Evolutionary conservation across 2,797 vertebrate species (phyloP).

Genomic region (Lepus oiostolus): DNA sequence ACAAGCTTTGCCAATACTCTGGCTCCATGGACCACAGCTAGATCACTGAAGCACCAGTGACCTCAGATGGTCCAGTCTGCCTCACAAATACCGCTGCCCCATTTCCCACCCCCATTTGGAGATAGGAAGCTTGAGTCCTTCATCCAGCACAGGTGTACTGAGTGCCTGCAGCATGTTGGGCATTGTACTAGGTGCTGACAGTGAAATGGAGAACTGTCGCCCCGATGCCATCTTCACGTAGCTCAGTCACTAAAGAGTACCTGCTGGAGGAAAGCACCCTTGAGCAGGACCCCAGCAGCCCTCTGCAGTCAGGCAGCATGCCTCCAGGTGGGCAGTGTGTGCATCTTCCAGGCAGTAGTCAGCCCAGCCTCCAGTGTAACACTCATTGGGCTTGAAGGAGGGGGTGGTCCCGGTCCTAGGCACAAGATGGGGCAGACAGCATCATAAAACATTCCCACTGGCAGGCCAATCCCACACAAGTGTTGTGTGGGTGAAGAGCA

Average conservation of each 20-base stretch:
- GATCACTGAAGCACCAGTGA: background rate
- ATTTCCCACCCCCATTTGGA: background rate
- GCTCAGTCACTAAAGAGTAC: background rate
- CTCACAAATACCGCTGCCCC: background rate
- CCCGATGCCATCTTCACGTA: accelerated
- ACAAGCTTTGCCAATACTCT: background rate
- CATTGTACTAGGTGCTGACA: background rate
- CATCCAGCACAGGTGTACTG: too few relatives aligned
- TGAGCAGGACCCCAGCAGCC: too few relatives aligned
- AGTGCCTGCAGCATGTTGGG: background rate
- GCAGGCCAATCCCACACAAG: too few relatives aligned
- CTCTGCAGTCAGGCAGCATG: background rate
- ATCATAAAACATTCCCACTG: background rate
- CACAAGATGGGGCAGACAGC: too few relatives aligned
- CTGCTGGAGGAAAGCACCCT: background rate
- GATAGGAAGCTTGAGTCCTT: background rate
- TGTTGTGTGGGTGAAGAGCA: too few relatives aligned
- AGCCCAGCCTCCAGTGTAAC: too few relatives aligned
- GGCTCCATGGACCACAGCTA: background rate
- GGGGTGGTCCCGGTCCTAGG: too few relatives aligned
- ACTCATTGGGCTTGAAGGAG: background rate
- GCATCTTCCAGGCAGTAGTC: background rate
- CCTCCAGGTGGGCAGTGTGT: background rate
- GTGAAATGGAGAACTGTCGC: background rate
- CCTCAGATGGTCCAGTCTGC: background rate